Conservation (phyloP, 2,888 invertebrate genomes). For the Platycheirus rosarum region DNA sequence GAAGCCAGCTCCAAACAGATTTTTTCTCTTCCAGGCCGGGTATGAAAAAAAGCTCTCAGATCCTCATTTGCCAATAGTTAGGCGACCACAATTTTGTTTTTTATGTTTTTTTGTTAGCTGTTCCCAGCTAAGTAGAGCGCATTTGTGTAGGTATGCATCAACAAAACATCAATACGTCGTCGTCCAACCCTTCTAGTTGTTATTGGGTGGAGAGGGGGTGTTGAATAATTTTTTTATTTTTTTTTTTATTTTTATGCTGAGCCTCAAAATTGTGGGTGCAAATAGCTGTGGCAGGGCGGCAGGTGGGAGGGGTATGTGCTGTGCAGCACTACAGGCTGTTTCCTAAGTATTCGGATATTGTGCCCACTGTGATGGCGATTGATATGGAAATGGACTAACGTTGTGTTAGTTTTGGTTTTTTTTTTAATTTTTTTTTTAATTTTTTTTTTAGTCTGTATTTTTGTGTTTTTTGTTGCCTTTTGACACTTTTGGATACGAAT, state of each 20-base stretch:
- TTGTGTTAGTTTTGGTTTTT: slow-evolving; percentile 67
- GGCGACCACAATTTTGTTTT: slow-evolving; percentile 70
- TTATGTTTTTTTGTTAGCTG: slow-evolving; percentile 41
- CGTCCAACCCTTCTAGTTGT: slow-evolving; percentile 72
- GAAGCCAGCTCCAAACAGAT: slow-evolving; percentile 58
- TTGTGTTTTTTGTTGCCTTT: slow-evolving; percentile 56
- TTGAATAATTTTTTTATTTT: slow-evolving; percentile 13
- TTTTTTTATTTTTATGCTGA: slow-evolving; percentile 1
- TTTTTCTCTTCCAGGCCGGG: slow-evolving; percentile 67
- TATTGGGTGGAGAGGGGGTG: background rate
- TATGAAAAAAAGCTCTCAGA: slow-evolving; percentile 72
- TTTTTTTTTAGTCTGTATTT: slow-evolving; percentile 19
- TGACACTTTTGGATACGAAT: slow-evolving; percentile 73
- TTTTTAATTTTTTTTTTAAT: slow-evolving; percentile 3
- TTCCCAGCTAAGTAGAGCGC: slow-evolving; percentile 68
- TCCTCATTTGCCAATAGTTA: slow-evolving; percentile 74
- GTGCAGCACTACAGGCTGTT: slow-evolving; percentile 67
- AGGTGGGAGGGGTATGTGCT: too few relatives aligned
- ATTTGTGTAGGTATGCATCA: slow-evolving; percentile 73
- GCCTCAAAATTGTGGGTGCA: slow-evolving; percentile 1
- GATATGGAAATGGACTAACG: slow-evolving; percentile 58
- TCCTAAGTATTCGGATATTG: slow-evolving; percentile 72
- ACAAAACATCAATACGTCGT: slow-evolving; percentile 74
- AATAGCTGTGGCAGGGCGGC: too few relatives aligned
- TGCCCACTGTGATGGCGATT: slow-evolving; percentile 71